Evolutionary conservation across 1,140 invertebrate species (phyloP).

Genomic region (Ericerus pela): DNA sequence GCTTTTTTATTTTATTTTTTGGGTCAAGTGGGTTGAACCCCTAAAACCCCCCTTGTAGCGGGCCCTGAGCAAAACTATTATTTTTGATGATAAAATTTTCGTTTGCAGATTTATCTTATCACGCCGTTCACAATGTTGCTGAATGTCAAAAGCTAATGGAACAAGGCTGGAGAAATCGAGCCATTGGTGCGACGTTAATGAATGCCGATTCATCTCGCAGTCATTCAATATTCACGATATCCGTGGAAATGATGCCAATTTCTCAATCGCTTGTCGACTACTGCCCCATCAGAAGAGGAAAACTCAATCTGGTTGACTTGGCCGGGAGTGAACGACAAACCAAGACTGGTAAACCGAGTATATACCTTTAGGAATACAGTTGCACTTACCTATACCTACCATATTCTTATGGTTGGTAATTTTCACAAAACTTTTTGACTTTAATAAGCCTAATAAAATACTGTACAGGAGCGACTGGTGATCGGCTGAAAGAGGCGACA

Average conservation of each 20-base stretch:
- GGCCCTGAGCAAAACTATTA: too few relatives aligned
- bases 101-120: conserved; percentile 46
- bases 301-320: conserved; percentile 80
- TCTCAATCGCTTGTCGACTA: conserved; percentile 33
- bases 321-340: conserved; percentile 76
- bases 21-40: too few relatives aligned
- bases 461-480: conserved; percentile 64
- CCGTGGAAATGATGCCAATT: conserved; percentile 58
- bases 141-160: conserved; percentile 62
- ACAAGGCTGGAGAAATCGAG: conserved; percentile 54
- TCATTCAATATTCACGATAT: conserved; percentile 85
- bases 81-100: background rate
- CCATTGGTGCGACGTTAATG: conserved; percentile 67
- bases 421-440: background rate
- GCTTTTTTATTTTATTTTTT: too few relatives aligned
- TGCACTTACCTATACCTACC: too few relatives aligned
- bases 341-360: conserved; percentile 52
- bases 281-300: conserved; percentile 51
- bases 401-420: too few relatives aligned
- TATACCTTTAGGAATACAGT: too few relatives aligned
- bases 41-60: too few relatives aligned
- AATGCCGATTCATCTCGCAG: conserved; percentile 71
- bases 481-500: conserved; percentile 80
- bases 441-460: too few relatives aligned
- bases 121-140: conserved; percentile 55